Percentiles rank a stretch among this genome's conserved stretches.
phyloP scores from a whole-genome alignment of 1,140 invertebrate species.

The Acyrthosiphon pisum region DNA sequence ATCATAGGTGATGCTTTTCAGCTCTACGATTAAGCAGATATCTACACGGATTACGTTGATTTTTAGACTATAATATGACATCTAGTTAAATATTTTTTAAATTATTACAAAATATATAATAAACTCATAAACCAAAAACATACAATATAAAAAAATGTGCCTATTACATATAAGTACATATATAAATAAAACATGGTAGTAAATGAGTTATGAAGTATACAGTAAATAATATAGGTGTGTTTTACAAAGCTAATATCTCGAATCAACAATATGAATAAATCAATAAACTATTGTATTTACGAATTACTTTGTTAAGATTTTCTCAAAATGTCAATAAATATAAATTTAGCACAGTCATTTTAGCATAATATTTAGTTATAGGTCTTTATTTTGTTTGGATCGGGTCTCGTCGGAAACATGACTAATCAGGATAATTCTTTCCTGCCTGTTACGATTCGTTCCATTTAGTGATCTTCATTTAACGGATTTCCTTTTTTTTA shows the following conservation, averaged over 20 bases:
- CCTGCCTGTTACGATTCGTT: conserved; percentile 43
- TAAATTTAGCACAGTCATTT: conserved; percentile 24
- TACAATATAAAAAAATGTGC: neutral
- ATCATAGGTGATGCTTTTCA: neutral
- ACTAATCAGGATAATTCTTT: conserved; percentile 48
- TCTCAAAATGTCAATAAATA: neutral
- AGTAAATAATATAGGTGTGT: neutral
- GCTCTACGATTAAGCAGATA: neutral
- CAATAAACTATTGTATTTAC: neutral
- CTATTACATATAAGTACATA: neutral
- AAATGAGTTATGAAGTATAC: neutral
- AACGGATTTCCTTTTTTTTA: conserved; percentile 41
- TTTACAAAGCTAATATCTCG: neutral
- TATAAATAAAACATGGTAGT: neutral
- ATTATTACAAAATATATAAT: neutral
- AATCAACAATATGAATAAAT: neutral
- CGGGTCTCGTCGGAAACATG: neutral
- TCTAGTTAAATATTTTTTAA: neutral
- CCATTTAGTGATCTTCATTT: conserved; percentile 34
- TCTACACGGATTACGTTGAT: neutral
- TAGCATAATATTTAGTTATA: neutral
- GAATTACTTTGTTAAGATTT: neutral
- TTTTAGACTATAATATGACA: neutral
- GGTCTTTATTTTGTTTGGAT: neutral
- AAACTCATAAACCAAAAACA: neutral